Percentiles rank a stretch among this genome's conserved stretches.
Evolutionary conservation across 2,113 vertebrate genomes (phyloP).

Genomic region (Tupaia tana): DNA sequence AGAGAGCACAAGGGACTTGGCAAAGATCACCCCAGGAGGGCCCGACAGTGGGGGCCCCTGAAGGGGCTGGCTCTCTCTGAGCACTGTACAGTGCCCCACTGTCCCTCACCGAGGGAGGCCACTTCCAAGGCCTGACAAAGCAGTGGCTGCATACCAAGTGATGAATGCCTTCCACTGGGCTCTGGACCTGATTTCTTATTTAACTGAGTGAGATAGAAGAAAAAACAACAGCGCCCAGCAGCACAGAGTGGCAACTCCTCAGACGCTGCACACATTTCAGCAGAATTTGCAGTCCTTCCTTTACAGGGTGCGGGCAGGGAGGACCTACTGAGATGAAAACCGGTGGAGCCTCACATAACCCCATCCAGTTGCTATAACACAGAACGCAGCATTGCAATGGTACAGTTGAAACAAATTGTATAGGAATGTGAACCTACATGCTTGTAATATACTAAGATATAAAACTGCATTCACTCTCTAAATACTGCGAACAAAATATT

Average conservation of each 20-base stretch:
- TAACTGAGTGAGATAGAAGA: neutral
- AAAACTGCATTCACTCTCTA: neutral
- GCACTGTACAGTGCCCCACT: neutral
- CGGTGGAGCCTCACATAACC: neutral
- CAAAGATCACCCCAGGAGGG: neutral
- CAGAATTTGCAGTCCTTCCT: neutral
- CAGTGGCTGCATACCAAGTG: neutral
- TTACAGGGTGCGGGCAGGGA: neutral
- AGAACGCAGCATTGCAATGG: too few species aligned
- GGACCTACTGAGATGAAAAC: neutral
- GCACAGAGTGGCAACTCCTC: neutral
- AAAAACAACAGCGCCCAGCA: neutral
- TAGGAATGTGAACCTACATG: neutral
- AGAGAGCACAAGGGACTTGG: neutral
- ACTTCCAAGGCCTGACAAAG: neutral
- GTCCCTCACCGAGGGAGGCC: neutral
- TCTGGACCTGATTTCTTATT: slow-evolving; percentile 31
- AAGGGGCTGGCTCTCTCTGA: neutral
- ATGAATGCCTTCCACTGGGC: slow-evolving; percentile 7
- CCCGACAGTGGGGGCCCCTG: neutral
- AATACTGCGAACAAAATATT: neutral
- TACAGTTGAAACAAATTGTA: neutral
- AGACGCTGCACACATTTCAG: neutral
- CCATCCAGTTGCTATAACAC: fast-evolving
- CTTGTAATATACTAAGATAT: neutral